Evolutionary conservation across 23 tunicate species (phyloP), one percentile per base, ranked within the genome.

Genomic region (Styela clava): DNA sequence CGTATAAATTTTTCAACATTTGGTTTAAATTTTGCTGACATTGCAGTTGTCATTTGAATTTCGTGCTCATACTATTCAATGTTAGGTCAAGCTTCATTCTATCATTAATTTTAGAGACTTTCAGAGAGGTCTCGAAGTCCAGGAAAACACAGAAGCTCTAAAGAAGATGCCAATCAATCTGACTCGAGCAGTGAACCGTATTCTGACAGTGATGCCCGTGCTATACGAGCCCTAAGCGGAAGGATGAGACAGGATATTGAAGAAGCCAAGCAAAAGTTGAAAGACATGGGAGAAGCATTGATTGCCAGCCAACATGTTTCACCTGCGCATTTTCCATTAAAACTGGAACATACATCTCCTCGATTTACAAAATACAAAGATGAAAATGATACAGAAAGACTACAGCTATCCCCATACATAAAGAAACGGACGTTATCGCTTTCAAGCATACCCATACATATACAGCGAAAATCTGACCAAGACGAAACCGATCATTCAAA

Each of bases 231-330:
- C 16, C 32, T 71, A 34, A 28, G 77, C 35, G 34, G 34, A 33
- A 71, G 34, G 16, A 71, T 71, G 77, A 33, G 77, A 30, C 37
- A 31, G 35, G 77, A 71, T 32, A 30, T 71, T 19, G 77, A 34
- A 71, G 77, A 71, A 71, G 77, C 77, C 16, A 71, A 71, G 29
- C 32, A 71, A 32, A 33, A 34, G 29, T 35, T 71, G 35, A 71
- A 71, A 32, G 77, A 71, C 77, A 71, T 71, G 77, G 77, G 77
- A 16, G 37, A 71, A 31, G 77, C 32, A 19, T 32, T 71, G 35
- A 35, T 19, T 16, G 77, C 16, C 20, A 35, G 12, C 34, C 71
- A 9, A 28, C 37, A 18, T 29, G 34, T 71, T 33, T 71, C 77
- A 71, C 77, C 77, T 27, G 34, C 35, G 34, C 77, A 71, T 34